A percentile compares a stretch with the other conserved stretches of the same genome.
Conservation (phyloP, 2,113 vertebrate species). For the Collichthys lucidus region DNA sequence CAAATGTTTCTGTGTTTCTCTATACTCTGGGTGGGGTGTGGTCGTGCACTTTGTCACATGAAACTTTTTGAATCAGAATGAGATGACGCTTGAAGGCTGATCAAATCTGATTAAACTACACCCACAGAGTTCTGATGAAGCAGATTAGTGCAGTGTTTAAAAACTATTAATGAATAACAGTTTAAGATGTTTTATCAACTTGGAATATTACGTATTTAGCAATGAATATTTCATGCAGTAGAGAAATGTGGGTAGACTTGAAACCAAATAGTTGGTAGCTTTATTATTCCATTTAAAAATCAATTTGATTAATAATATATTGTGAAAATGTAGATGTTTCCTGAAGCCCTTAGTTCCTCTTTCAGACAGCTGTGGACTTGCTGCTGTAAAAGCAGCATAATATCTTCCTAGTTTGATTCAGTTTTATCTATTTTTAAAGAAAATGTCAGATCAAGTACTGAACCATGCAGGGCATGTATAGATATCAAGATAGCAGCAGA, state of each 20-base stretch:
- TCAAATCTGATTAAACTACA: not conserved
- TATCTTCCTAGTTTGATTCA: not conserved
- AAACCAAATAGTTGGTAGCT: not conserved
- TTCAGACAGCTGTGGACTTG: not conserved
- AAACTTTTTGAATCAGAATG: too few species aligned
- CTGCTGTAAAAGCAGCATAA: not conserved
- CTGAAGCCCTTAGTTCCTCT: not conserved
- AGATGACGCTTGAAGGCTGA: too few species aligned
- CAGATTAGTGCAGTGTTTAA: not conserved
- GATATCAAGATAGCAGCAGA: not conserved
- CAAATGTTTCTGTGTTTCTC: not conserved
- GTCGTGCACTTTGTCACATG: not conserved
- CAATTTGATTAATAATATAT: not conserved
- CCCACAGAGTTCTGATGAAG: not conserved
- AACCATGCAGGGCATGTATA: not conserved
- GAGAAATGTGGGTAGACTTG: not conserved
- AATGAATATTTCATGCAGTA: not conserved
- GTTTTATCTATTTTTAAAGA: not conserved
- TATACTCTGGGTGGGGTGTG: not conserved
- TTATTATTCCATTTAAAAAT: not conserved
- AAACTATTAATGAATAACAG: not conserved
- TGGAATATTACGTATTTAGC: not conserved
- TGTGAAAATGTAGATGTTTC: not conserved
- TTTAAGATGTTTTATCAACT: not conserved
- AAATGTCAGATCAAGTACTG: not conserved